Percentiles rank a stretch among this genome's conserved stretches.
These are phyloP conservation scores for Bufo bufo DNA, from an alignment of 2,113 vertebrate species.

Conservation along the genomic window DNA sequence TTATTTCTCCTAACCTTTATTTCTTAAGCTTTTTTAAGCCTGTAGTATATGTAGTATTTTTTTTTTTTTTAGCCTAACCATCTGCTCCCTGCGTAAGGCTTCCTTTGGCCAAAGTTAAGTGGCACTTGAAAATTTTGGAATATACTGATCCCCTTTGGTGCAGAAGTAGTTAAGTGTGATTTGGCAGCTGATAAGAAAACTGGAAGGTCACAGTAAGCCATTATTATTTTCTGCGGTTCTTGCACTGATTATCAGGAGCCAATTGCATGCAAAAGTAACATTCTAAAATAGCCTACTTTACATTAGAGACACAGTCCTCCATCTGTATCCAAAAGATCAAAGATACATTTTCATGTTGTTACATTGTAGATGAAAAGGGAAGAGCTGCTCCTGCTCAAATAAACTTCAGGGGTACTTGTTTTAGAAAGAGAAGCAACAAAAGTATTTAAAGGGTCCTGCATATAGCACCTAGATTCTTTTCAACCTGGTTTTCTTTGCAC, in stretches of 20 bases:
- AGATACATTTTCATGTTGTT: slow-evolving; percentile 45
- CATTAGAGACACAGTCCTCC: slow-evolving; percentile 37
- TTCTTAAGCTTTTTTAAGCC: too few relatives aligned
- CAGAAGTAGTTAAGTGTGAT: not conserved
- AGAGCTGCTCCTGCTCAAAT: slow-evolving; percentile 43
- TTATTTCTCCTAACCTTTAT: too few relatives aligned
- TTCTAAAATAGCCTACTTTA: slow-evolving; percentile 36
- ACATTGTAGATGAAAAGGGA: slow-evolving; percentile 47
- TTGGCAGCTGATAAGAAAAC: slow-evolving; percentile 5
- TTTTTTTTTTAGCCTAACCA: not conserved
- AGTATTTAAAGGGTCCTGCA: slow-evolving; percentile 26
- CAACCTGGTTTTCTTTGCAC: not conserved
- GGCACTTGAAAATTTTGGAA: not conserved
- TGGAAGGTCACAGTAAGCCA: slow-evolving; percentile 12
- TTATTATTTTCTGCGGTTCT: slow-evolving; percentile 9
- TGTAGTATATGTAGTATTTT: not conserved
- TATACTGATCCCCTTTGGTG: not conserved
- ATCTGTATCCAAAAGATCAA: slow-evolving; percentile 40
- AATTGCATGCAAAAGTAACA: slow-evolving; percentile 29
- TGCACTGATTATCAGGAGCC: slow-evolving; percentile 17
- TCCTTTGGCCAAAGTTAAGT: not conserved
- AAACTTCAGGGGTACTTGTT: slow-evolving; percentile 39
- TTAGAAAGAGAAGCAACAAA: slow-evolving; percentile 22
- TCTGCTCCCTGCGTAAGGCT: not conserved
- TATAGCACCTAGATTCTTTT: not conserved